phyloP scores from a whole-genome alignment of 2,888 invertebrate genomes.

The Antheraea assamensis region DNA sequence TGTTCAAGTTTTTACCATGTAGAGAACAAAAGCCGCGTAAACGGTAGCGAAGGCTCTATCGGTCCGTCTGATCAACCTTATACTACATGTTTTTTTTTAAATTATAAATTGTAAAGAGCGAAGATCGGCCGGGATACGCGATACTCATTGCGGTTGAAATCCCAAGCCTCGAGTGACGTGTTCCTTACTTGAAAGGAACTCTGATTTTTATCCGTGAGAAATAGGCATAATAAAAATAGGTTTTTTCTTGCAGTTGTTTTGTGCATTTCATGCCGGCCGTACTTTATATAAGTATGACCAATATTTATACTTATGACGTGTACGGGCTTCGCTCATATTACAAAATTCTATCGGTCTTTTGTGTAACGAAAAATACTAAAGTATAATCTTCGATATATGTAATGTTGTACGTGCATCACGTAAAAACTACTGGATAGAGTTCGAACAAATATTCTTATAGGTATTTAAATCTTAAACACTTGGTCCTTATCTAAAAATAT shows the following conservation, averaged over 20 bases:
- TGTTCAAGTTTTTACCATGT: slow-evolving; percentile 75
- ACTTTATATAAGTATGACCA: neutral
- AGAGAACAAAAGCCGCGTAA: slow-evolving; percentile 75
- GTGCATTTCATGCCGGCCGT: neutral
- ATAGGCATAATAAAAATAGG: slow-evolving; percentile 1
- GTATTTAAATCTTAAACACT: too few species aligned
- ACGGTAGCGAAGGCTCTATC: slow-evolving; percentile 77
- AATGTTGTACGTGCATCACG: too few species aligned
- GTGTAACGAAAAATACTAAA: too few species aligned
- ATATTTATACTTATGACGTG: neutral
- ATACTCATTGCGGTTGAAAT: slow-evolving; percentile 40
- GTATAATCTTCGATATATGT: too few species aligned
- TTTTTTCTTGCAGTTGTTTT: neutral
- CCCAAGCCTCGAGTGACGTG: slow-evolving; percentile 55
- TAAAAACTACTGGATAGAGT: too few species aligned
- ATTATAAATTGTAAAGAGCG: slow-evolving; percentile 16
- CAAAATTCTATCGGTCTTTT: too few species aligned
- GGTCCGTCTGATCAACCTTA: slow-evolving; percentile 77
- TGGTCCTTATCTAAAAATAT: too few species aligned
- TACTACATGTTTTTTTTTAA: slow-evolving; percentile 54
- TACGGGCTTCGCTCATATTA: neutral
- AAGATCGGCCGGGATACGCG: slow-evolving; percentile 62
- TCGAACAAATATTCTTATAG: too few species aligned
- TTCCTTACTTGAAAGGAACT: slow-evolving; percentile 42
- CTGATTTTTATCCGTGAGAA: slow-evolving; percentile 31